Evolutionary conservation across 2,113 vertebrate species (phyloP).

Genomic region (Crotalus horridus): DNA sequence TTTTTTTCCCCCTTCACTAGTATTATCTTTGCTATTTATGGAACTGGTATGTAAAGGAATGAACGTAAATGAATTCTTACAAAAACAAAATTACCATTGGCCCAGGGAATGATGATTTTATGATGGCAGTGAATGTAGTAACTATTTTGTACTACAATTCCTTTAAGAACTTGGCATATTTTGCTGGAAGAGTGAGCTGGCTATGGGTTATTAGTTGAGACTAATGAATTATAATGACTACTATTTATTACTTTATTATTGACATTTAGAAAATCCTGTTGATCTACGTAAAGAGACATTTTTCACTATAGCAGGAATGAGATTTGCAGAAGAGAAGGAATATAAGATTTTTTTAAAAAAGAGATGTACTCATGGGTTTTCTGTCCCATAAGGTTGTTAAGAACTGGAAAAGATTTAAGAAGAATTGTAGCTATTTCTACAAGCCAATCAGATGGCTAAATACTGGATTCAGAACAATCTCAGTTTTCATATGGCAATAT

Average conservation of each 20-base stretch:
- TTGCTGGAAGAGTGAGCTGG: neutral
- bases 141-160: neutral
- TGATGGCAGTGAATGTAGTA: neutral
- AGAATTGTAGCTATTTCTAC: neutral
- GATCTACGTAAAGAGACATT: neutral
- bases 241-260: neutral
- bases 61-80: neutral
- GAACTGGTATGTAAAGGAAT: neutral
- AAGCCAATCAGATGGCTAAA: neutral
- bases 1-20: neutral
- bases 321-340: neutral
- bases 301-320: neutral
- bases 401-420: neutral
- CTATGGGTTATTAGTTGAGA: neutral
- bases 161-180: neutral
- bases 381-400: neutral
- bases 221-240: neutral
- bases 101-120: neutral
- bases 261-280: neutral
- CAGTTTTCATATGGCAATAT: neutral
- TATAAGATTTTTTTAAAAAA: neutral
- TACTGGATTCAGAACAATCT: neutral
- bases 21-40: neutral
- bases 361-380: neutral
- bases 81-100: neutral